phyloP scores from a whole-genome alignment of 2,888 invertebrate species.

The Biston stratarius region DNA sequence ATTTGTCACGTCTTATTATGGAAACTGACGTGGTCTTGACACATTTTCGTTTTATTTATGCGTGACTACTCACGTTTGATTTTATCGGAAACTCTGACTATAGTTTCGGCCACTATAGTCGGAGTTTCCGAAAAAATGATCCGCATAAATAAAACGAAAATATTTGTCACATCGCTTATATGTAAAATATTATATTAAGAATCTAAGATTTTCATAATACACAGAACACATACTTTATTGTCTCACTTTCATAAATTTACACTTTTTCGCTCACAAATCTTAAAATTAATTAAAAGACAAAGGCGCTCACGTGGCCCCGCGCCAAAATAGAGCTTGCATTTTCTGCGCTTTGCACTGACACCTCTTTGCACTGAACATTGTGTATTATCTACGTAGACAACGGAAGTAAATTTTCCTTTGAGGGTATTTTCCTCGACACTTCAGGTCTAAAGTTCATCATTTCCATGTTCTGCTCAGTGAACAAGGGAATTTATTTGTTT shows the following conservation, averaged over 20 bases:
- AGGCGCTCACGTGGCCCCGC: constrained; percentile 40
- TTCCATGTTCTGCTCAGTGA: constrained; percentile 46
- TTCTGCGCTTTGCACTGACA: constrained; percentile 36
- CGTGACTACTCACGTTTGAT: no score
- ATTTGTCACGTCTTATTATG: no score
- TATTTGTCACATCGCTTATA: no score
- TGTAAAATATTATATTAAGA: no score
- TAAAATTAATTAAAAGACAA: constrained; percentile 45
- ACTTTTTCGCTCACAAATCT: constrained; percentile 31
- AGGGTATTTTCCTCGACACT: constrained; percentile 48
- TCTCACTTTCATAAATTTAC: constrained; percentile 31
- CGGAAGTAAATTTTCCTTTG: constrained; percentile 49
- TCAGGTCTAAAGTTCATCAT: constrained; percentile 48
- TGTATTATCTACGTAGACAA: constrained; percentile 47
- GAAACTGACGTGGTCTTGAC: no score
- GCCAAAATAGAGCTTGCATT: constrained; percentile 46
- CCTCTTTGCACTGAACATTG: constrained; percentile 35
- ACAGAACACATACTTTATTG: constrained; percentile 22
- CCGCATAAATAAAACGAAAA: no score
- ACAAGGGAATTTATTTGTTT: constrained; percentile 39
- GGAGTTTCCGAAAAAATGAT: no score
- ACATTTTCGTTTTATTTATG: no score
- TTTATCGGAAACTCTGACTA: no score
- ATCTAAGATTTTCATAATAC: no score
- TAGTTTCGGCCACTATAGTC: no score